Conservation (phyloP, 2,797 vertebrate species). For the Hydrophis major region DNA sequence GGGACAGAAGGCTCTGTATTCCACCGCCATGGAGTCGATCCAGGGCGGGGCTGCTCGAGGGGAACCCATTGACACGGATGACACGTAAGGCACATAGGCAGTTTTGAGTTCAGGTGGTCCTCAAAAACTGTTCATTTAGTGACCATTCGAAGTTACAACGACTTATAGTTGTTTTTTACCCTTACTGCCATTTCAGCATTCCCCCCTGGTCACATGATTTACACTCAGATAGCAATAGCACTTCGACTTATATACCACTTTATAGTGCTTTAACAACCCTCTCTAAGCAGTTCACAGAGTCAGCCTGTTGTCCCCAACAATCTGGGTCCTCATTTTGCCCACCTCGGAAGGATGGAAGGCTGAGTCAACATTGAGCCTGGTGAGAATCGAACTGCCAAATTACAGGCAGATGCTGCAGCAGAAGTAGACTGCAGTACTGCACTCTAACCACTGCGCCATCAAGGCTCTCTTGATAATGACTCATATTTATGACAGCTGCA, state of each 20-base stretch:
- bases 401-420: too few species aligned
- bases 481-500: background rate
- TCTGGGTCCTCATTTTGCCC: too few species aligned
- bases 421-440: too few species aligned
- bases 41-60: conserved; percentile 92
- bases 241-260: too few species aligned
- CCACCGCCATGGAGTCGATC: conserved; percentile 98
- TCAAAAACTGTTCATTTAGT: too few species aligned
- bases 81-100: conserved; percentile 82
- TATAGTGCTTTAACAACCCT: too few species aligned
- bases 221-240: background rate
- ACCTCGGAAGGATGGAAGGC: too few species aligned
- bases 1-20: conserved; percentile 96
- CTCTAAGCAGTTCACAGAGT: too few species aligned
- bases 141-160: background rate
- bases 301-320: too few species aligned
- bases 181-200: background rate
- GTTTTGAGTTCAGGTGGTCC: background rate
- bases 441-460: too few species aligned
- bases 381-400: too few species aligned
- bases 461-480: background rate
- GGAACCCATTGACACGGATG: conserved; percentile 90
- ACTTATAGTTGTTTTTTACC: fast-evolving
- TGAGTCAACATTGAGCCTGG: too few species aligned
- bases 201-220: background rate